Percentiles rank a stretch among this genome's conserved stretches.
Evolutionary conservation across 1,140 invertebrate species (phyloP).

Genomic region (Euborellia annulipes): DNA sequence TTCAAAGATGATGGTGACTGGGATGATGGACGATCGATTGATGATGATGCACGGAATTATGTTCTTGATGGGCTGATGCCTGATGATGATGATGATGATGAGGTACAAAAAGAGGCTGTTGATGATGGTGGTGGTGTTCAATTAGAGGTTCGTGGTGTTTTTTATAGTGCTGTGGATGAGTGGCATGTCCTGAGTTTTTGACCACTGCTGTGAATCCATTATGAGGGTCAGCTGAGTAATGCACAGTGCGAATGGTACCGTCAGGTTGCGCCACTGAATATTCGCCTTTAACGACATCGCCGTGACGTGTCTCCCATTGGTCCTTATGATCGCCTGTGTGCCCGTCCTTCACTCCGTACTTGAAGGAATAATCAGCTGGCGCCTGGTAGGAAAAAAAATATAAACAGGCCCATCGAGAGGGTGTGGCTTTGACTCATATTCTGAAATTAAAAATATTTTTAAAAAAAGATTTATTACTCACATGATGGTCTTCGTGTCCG

Average conservation of each 20-base stretch:
- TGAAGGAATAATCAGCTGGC: slow-evolving; percentile 29
- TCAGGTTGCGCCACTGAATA: slow-evolving; percentile 40
- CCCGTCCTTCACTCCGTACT: slow-evolving; percentile 36
- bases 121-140: no score
- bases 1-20: no score
- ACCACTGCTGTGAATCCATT: slow-evolving; percentile 38
- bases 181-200: slow-evolving; percentile 18
- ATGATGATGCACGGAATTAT: no score
- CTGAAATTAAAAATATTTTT: no score
- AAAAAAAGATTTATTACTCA: no score
- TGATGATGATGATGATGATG: no score
- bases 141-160: no score
- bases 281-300: slow-evolving; percentile 40
- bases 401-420: no score
- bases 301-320: slow-evolving; percentile 33
- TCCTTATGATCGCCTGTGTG: slow-evolving; percentile 37
- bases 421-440: no score
- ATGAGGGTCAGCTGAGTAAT: slow-evolving; percentile 53
- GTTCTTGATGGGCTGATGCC: no score
- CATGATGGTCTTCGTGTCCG: no score
- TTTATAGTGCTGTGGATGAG: slow-evolving; percentile 6
- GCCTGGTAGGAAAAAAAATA: background rate
- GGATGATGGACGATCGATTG: no score
- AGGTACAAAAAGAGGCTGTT: background rate
- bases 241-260: slow-evolving; percentile 33